Evolutionary conservation across 2,797 vertebrate species (phyloP).

Genomic region (Malacoraja senta): DNA sequence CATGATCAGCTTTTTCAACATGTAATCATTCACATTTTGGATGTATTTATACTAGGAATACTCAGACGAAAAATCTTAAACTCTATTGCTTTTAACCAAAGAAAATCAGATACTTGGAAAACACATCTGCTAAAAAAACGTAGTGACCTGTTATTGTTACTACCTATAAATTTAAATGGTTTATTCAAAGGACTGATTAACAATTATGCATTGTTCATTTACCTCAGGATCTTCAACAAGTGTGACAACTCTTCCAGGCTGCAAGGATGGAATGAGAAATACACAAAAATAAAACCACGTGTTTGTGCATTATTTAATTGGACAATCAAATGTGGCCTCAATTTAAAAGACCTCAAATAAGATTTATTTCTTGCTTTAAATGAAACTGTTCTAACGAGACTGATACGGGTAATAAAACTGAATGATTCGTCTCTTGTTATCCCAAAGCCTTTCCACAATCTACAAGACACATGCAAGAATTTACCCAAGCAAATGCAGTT

Average conservation of each 20-base stretch:
- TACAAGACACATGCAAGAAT: too few species aligned
- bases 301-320: background rate
- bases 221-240: slow-evolving; percentile 88
- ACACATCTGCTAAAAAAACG: background rate
- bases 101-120: background rate
- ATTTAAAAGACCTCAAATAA: background rate
- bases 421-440: too few species aligned
- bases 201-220: slow-evolving; percentile 40
- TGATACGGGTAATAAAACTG: background rate
- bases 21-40: too few species aligned
- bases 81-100: too few species aligned
- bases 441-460: too few species aligned
- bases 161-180: background rate
- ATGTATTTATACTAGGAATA: too few species aligned
- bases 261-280: slow-evolving; percentile 40
- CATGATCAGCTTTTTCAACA: too few species aligned
- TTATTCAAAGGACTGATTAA: background rate
- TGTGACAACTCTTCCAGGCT: slow-evolving; percentile 97
- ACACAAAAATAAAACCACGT: slow-evolving; percentile 13
- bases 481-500: too few species aligned
- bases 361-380: background rate
- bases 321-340: background rate
- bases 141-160: background rate
- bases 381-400: background rate
- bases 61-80: too few species aligned